Conservation (phyloP, 2,888 invertebrate genomes). For the Neocrepidodera transversa region DNA sequence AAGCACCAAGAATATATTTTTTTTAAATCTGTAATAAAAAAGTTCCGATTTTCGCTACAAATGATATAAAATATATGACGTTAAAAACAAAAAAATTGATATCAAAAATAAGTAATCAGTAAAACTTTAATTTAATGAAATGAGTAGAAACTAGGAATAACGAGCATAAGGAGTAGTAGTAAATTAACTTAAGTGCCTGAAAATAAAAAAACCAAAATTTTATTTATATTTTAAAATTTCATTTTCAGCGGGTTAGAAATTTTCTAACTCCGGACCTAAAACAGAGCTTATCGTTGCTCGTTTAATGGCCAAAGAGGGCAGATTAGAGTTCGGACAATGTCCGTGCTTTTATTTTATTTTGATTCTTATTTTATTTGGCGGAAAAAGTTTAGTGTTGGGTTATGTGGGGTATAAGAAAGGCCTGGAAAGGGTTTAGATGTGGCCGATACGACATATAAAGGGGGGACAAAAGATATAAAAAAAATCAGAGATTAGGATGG, state of each 20-base stretch:
- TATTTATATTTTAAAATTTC: neutral
- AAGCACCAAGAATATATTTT: too few relatives aligned
- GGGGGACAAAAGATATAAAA: neutral
- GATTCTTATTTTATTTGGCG: constrained; percentile 55
- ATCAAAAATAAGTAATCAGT: too few relatives aligned
- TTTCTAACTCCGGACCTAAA: neutral
- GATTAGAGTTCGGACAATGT: constrained; percentile 51
- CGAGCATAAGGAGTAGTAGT: too few relatives aligned
- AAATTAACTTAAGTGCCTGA: too few relatives aligned
- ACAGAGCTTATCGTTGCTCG: constrained; percentile 31
- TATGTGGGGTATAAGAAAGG: constrained; percentile 33
- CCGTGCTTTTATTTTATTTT: constrained; percentile 51
- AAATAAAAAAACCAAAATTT: too few relatives aligned
- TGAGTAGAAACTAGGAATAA: too few relatives aligned
- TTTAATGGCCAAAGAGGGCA: constrained; percentile 28
- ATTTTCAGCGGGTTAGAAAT: too few relatives aligned
- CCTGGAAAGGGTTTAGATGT: constrained; percentile 14
- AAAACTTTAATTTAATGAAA: too few relatives aligned
- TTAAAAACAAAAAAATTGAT: too few relatives aligned
- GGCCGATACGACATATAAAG: constrained; percentile 9
- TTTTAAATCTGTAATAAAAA: too few relatives aligned
- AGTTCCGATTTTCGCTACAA: too few relatives aligned
- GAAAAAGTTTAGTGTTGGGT: constrained; percentile 46
- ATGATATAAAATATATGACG: too few relatives aligned
- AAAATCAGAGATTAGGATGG: neutral